Evolutionary conservation across 2,797 vertebrate species (phyloP).

Genomic region (Mus minutoides): DNA sequence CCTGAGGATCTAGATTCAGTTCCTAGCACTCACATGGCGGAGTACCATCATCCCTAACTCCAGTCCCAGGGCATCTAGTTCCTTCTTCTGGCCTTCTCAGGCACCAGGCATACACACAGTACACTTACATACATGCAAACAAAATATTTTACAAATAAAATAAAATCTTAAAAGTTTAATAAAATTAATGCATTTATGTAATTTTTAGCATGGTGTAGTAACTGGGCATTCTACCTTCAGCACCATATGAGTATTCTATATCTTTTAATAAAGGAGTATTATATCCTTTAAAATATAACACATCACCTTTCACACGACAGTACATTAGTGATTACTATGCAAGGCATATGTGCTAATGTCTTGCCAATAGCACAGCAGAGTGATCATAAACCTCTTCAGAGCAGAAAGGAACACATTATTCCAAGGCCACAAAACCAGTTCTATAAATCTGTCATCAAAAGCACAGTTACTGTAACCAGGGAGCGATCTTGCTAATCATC

Average conservation of each 20-base stretch:
- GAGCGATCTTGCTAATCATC: not conserved
- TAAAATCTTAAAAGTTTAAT: slow-evolving; percentile 12
- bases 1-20: not conserved
- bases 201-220: slow-evolving; percentile 51
- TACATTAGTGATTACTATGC: not conserved
- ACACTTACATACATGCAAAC: not conserved
- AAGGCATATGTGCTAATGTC: not conserved
- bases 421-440: slow-evolving; percentile 33
- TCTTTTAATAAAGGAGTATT: not conserved
- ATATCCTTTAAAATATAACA: slow-evolving; percentile 24
- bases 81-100: not conserved
- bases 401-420: slow-evolving; percentile 49
- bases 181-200: slow-evolving; percentile 56
- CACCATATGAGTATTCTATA: not conserved
- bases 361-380: not conserved
- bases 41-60: not conserved
- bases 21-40: not conserved
- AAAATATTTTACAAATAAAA: not conserved
- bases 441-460: slow-evolving; percentile 29
- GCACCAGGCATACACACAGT: not conserved
- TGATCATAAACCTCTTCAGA: slow-evolving; percentile 29
- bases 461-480: slow-evolving; percentile 11
- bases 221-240: not conserved
- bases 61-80: not conserved
- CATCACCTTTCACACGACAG: slow-evolving; percentile 51